Evolutionary conservation across 2,113 vertebrate species (phyloP).

Genomic region (Suricata suricatta): DNA sequence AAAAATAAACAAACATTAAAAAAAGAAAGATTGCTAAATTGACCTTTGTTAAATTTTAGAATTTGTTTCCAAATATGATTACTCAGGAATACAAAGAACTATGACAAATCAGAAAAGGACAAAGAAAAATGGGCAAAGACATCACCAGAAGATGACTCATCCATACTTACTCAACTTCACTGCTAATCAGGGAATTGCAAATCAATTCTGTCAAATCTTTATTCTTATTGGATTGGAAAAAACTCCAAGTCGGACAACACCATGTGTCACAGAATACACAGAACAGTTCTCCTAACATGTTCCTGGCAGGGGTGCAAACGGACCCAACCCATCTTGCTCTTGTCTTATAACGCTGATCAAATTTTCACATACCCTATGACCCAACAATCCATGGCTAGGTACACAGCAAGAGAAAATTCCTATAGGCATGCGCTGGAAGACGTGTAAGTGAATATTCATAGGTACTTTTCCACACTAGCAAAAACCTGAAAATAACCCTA

Average conservation of each 20-base stretch:
- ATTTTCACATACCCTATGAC: background rate
- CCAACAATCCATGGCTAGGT: background rate
- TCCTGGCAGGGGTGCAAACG: background rate
- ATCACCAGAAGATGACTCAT: background rate
- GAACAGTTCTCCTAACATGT: background rate
- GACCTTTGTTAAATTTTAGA: background rate
- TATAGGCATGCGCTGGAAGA: background rate
- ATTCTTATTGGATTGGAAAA: background rate
- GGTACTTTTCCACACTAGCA: background rate
- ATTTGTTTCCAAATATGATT: background rate
- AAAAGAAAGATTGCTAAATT: background rate
- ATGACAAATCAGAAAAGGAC: background rate
- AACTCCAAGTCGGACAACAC: background rate
- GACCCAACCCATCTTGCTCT: background rate
- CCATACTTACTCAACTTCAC: background rate
- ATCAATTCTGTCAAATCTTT: background rate
- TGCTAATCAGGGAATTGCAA: background rate
- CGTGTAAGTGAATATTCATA: background rate
- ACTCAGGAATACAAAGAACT: background rate
- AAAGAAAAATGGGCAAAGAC: background rate
- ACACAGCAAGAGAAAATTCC: background rate
- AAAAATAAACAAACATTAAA: background rate
- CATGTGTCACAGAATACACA: background rate
- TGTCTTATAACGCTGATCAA: background rate
- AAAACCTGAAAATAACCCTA: background rate